Evolutionary conservation across 2,888 invertebrate genomes (phyloP).

Genomic region (Drosophila pseudotalamancana): DNA sequence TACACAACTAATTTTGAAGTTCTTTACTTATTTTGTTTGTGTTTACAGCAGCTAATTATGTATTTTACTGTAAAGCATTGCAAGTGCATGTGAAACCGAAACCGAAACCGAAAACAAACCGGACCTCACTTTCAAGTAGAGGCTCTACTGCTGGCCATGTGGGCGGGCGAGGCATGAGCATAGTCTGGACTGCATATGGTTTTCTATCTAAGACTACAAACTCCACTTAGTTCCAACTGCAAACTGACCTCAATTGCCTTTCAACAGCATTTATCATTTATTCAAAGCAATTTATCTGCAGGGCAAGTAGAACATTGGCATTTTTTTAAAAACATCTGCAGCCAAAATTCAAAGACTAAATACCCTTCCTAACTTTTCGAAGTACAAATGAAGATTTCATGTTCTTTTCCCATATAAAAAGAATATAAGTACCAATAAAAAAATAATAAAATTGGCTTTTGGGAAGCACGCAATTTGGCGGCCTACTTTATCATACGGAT

Average conservation of each 20-base stretch:
- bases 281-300: constrained; percentile 10
- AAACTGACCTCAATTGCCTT: constrained; percentile 41
- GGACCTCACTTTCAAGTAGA: constrained; percentile 13
- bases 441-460: too few species aligned
- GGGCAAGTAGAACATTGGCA: not conserved
- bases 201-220: constrained; percentile 18
- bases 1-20: constrained; percentile 1
- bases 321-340: not conserved
- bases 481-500: too few species aligned
- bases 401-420: too few species aligned
- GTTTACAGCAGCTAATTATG: constrained; percentile 11
- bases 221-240: not conserved
- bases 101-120: constrained; percentile 16
- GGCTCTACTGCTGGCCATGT: constrained; percentile 39
- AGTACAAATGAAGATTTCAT: too few species aligned
- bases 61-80: constrained; percentile 13
- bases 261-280: constrained; percentile 7
- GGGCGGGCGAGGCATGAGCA: constrained; percentile 54
- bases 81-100: constrained; percentile 50
- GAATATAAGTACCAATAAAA: too few species aligned
- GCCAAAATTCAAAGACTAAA: too few species aligned
- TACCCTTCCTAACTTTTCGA: too few species aligned
- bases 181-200: constrained; percentile 23
- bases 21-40: not conserved
- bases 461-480: too few species aligned